These are phyloP conservation scores for Crenuchus spilurus DNA, from an alignment of 2,797 vertebrate species.

Conservation along the genomic window DNA sequence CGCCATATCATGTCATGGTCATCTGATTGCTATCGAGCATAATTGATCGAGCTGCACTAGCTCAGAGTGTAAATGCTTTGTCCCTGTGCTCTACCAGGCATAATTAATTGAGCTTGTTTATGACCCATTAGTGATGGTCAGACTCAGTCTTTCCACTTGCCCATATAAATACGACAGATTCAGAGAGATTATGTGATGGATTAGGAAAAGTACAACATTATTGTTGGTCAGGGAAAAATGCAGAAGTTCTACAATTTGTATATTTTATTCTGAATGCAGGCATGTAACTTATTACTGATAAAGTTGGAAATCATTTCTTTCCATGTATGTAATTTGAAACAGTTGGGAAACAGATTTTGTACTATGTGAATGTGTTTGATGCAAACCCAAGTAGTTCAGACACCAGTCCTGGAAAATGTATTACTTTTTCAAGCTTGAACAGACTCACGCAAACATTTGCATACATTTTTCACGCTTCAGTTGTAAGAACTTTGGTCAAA, in stretches of 20 bases:
- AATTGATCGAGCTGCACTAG: not conserved
- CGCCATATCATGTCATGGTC: not conserved
- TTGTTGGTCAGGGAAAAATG: too few species aligned
- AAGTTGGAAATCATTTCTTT: not conserved
- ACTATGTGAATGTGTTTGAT: constrained; percentile 44
- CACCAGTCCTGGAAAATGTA: constrained; percentile 17
- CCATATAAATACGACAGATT: too few species aligned
- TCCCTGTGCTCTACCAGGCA: not conserved
- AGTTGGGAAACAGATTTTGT: not conserved
- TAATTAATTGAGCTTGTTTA: not conserved
- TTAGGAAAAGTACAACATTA: too few species aligned
- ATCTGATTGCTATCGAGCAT: not conserved
- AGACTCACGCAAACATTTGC: not conserved
- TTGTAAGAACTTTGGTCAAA: not conserved
- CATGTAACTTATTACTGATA: not conserved
- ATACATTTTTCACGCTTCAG: not conserved
- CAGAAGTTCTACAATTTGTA: too few species aligned
- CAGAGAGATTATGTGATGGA: too few species aligned
- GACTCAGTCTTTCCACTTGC: too few species aligned
- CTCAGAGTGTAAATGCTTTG: not conserved
- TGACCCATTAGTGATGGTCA: too few species aligned
- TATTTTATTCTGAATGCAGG: too few species aligned
- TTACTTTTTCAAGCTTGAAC: not conserved
- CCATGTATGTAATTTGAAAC: constrained; percentile 4
- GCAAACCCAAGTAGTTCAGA: constrained; percentile 30